Percentiles rank a stretch among this genome's conserved stretches.
These are phyloP conservation scores for Scaptodrosophila latifasciaeformis DNA, from an alignment of 2,888 invertebrate genomes.

Conservation along the genomic window DNA sequence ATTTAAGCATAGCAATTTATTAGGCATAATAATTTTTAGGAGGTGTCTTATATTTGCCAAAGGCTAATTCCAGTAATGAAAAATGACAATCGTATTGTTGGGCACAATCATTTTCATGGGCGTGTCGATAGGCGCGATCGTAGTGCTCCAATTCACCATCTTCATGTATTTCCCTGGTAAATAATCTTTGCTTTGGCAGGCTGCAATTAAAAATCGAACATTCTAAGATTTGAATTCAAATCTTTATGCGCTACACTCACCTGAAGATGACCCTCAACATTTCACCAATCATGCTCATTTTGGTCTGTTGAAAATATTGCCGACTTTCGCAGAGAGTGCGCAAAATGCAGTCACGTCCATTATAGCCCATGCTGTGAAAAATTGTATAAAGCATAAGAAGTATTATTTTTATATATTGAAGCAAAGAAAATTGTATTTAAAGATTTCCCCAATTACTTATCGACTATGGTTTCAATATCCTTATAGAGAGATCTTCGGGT, in stretches of 20 bases:
- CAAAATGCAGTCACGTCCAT: constrained; percentile 83
- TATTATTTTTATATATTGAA: neutral
- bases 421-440: neutral
- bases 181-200: constrained; percentile 80
- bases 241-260: constrained; percentile 75
- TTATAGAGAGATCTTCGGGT: constrained; percentile 63
- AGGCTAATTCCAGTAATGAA: constrained; percentile 83
- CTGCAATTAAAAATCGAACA: constrained; percentile 73
- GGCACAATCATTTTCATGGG: constrained; percentile 77
- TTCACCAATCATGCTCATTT: constrained; percentile 81
- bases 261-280: constrained; percentile 83
- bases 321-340: constrained; percentile 85
- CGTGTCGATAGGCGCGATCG: constrained; percentile 80
- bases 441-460: constrained; percentile 77
- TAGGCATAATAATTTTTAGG: constrained; percentile 61
- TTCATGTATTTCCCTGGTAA: constrained; percentile 80
- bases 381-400: neutral
- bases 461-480: constrained; percentile 77
- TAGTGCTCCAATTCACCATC: constrained; percentile 81
- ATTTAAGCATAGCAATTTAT: constrained; percentile 45
- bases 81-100: constrained; percentile 79
- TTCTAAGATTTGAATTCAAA: too few species aligned
- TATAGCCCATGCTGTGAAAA: constrained; percentile 83
- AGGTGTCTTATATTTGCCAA: constrained; percentile 77
- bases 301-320: constrained; percentile 80